A percentile compares a stretch with the other conserved stretches of the same genome.
Evolutionary conservation across 1,140 invertebrate genomes (phyloP).

Genomic region (Drosophila arawakana): DNA sequence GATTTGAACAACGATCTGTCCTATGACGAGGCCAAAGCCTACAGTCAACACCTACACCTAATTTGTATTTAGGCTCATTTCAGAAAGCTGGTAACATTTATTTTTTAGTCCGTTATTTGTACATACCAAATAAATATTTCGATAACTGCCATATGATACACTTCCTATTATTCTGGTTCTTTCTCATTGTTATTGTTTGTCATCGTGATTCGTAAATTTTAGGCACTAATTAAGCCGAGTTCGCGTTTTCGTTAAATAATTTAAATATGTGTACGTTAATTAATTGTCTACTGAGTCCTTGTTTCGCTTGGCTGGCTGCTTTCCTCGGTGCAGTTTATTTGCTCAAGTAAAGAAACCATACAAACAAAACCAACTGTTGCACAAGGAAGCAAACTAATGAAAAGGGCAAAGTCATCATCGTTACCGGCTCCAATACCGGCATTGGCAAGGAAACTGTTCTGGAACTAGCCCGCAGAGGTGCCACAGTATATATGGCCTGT

Average conservation of each 20-base stretch:
- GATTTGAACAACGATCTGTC: constrained; percentile 91
- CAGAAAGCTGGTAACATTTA: constrained; percentile 4
- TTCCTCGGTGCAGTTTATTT: constrained; percentile 19
- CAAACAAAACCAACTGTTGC: background rate
- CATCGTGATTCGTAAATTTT: constrained; percentile 23
- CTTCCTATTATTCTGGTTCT: background rate
- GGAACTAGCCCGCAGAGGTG: constrained; percentile 90
- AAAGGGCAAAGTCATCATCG: constrained; percentile 90
- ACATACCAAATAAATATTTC: constrained; percentile 6
- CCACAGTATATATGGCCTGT: constrained; percentile 93
- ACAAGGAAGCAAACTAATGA: constrained; percentile 82
- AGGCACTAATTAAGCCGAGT: background rate
- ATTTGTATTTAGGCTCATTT: background rate
- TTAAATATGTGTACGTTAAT: constrained; percentile 2
- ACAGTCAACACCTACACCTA: constrained; percentile 89
- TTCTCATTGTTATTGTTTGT: constrained; percentile 7
- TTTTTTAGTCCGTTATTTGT: constrained; percentile 2
- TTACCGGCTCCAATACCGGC: constrained; percentile 95
- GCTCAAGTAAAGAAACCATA: constrained; percentile 18
- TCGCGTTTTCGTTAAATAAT: background rate
- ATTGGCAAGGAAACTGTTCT: constrained; percentile 93
- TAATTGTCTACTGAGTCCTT: constrained; percentile 12
- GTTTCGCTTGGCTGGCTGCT: background rate
- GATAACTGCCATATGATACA: background rate
- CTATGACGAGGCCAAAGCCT: constrained; percentile 90